Evolutionary conservation across 2,113 vertebrate genomes (phyloP), one percentile per base, ranked within the genome.

Genomic region (Aptenodytes patagonicus): DNA sequence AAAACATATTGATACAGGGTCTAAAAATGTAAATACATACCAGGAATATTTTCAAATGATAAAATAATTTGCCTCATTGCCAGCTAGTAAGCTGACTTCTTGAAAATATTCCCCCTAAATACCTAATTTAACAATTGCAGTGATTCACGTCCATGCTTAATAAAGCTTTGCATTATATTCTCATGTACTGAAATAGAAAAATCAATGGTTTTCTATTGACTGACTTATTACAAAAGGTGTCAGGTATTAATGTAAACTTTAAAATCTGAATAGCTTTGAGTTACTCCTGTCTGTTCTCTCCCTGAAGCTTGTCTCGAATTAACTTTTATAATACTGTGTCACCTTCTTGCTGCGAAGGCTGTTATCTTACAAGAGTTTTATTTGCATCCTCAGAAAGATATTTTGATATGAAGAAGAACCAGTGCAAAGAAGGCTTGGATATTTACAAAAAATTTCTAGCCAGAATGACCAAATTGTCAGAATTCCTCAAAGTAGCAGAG

Each of bases 381-480:
- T 96, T 97, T 96, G 52, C 26, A 86, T 76, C 83, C 95, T 91
- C 91, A 99, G 98, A 96, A 94, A 98, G 98, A 88, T 98, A 98
- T 72, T 98, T 99, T 96, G 96, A 98, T 95, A 98, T 98, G 98
- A 98, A 97, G 96, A 98, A 98, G 96, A 98, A 95, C 93, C 98
- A 99, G 81, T 98, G 98, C 97, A 98, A 98, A 95, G 98, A 98
- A 96, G 98, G 98, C 87, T 93, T 99, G 97, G 98, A 98, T 96
- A 98, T 98, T 94, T 99, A 98, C 96, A 98, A 98, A 96, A 98
- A 98, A 78, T 99, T 98, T 95, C 96, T 98, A 70, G 95, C 95
- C 94, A 97, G 98, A 89, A 98, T 97, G 97, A 97, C 96, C 90
- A 98, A 97, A 97, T 49, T 98, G 75, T 97, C 97, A 79, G 97